Base-by-base conservation (phyloP, 92 coral and sea anemone species). In the Siderastrea siderea region DNA sequence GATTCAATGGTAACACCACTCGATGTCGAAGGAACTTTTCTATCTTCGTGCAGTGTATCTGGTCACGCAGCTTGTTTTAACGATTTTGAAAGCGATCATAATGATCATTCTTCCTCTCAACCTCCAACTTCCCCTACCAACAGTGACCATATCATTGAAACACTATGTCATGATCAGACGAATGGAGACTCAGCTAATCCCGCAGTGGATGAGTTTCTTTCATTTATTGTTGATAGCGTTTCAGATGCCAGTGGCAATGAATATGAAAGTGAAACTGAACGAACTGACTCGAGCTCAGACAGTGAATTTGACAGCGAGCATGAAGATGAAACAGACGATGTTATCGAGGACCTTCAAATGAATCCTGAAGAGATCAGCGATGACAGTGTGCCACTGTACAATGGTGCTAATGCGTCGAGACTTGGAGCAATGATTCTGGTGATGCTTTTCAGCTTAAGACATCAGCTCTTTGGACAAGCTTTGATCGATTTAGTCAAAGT, bases 401-500 rank as follows among this genome's bases (percentile, higher is more conserved):
- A 87, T 9, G 91, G 91, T n/a, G 82, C 92, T 9, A 80, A 58
- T 13, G 92, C 87, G 45, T 82, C 89, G 5, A 91, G 78, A 67
- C 86, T 91, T 62, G 86, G 92, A 19, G 94, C 92, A 47, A 26
- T 87, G 46, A 68, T 88, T 47, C 16, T 91, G 47, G 92, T 88
- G 62, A 88, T 87, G 89, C 92, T 91, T 6, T 91, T 91, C 62
- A 79, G 75, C 43, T 76, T 91, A 44, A 84, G 86, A 72, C 94
- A 91, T 47, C 71, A 91, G 79, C 88, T 91, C 75, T 79, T 86
- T 44, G 91, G 91, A 58, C 81, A 84, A 77, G 94, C 94, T 17
- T 71, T 91, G 82, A 75, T 59, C 45, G 89, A 91, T 88, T 71
- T 91, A 81, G 81, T 91, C 16, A 82, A 88, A 75, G 66, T 91